Evolutionary conservation across 53 echinoderm and acorn worm species (phyloP), one percentile per base, ranked within the genome.

Genomic region (Temnopleurus reevesii): DNA sequence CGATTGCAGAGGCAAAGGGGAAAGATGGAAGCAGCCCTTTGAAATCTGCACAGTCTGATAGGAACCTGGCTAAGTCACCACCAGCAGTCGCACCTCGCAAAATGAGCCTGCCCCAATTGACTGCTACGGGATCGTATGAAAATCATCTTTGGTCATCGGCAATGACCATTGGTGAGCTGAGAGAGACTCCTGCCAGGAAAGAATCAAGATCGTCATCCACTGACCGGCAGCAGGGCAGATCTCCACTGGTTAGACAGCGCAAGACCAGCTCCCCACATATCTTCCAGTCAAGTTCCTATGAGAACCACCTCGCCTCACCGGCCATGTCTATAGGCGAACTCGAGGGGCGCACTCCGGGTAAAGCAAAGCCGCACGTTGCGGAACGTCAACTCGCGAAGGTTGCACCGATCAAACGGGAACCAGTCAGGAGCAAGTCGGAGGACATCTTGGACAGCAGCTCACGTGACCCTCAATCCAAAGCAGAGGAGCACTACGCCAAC

Each of bases 311-410:
- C 17, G 35, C 19, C 1, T 35, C 53, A 34, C 44, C 85, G 23
- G 46, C 85, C 30, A 85, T 61, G 61, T 46, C 85, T 6, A 60
- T 61, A 12, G 30, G 60, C 7, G 85, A 85, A 30, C 85, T 85
- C 8, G 26, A 44, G 4, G 23, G 34, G 27, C 35, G 34, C 9
- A 28, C 25, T 59, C 25, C 15, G 18, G 85, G 4, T 2, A 41
- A 38, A 36, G 15, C 56, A 31, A 55, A 55, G 83, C 54, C 56
- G 17, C 83, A 12, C 10, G 21, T 36, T 6, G 54, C 54, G 10
- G 83, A 83, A 36, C 59, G 85, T 1, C 60, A 46, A 33, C 61
- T 85, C 24, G 85, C 85, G 25, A 85, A 85, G 38, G 85, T 85
- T 41, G 85, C 85, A 23, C 85, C 85, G 7, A 36, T 87, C 31